These are phyloP conservation scores for Emydura subglobosa DNA, from an alignment of 2,113 vertebrate species.

Conservation along the genomic window DNA sequence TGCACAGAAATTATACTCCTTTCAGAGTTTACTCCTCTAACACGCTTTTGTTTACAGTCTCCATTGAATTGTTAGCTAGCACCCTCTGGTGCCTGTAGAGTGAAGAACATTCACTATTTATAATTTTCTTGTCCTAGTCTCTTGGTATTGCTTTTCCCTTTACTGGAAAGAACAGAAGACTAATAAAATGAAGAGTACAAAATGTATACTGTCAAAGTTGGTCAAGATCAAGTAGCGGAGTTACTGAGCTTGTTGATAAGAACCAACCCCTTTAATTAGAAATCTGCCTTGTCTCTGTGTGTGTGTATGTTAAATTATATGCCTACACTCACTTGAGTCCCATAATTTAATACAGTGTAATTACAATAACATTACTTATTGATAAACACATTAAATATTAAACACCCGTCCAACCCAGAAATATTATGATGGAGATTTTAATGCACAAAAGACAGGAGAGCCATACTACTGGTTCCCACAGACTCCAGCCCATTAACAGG, in stretches of 20 bases:
- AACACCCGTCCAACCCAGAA: neutral
- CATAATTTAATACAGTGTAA: neutral
- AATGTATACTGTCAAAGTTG: neutral
- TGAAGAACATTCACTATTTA: neutral
- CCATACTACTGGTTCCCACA: neutral
- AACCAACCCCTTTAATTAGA: neutral
- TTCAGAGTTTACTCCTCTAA: neutral
- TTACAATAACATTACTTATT: neutral
- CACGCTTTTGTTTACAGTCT: no score
- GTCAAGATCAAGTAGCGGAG: neutral
- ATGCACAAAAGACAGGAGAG: neutral
- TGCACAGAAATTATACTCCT: fast-evolving
- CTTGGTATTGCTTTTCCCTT: neutral
- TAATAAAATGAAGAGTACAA: fast-evolving
- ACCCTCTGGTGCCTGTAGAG: neutral
- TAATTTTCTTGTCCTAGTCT: neutral
- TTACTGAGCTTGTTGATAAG: neutral
- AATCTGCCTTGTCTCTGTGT: neutral
- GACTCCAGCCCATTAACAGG: neutral
- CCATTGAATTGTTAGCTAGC: neutral
- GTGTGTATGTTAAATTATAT: neutral
- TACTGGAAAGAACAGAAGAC: neutral
- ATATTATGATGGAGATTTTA: neutral
- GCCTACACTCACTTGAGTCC: fast-evolving
- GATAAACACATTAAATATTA: neutral